phyloP scores from a whole-genome alignment of 2,797 vertebrate genomes.

The Leptodactylus fallax region DNA sequence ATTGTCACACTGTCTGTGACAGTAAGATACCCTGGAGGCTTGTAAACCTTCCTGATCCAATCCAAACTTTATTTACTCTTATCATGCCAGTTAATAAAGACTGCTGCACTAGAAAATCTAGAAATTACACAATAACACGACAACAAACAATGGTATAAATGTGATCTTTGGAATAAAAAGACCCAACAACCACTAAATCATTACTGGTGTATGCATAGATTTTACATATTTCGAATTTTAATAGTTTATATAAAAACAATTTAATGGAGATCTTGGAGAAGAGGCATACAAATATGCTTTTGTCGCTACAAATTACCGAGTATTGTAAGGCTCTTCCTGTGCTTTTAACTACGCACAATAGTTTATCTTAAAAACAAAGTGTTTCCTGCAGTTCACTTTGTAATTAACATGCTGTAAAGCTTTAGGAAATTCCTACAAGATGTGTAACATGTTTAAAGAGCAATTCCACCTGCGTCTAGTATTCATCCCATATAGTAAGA shows the following conservation, averaged over 20 bases:
- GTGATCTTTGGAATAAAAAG: background rate
- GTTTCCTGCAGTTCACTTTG: constrained; percentile 53
- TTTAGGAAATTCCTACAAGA: constrained; percentile 53
- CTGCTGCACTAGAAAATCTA: background rate
- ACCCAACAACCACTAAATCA: background rate
- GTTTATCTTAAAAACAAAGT: constrained; percentile 57
- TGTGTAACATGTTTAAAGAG: background rate
- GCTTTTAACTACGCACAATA: constrained; percentile 62
- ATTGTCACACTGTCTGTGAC: no score
- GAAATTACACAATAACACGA: background rate
- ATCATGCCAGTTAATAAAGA: background rate
- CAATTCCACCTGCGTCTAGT: background rate
- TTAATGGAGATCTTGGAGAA: constrained; percentile 14
- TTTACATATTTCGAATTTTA: background rate
- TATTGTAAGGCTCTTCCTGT: constrained; percentile 62
- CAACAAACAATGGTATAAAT: background rate
- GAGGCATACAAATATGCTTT: constrained; percentile 17
- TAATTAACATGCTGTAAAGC: constrained; percentile 56
- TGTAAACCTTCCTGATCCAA: no score
- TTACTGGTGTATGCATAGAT: background rate
- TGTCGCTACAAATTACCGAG: constrained; percentile 54
- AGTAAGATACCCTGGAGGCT: no score
- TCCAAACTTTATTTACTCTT: background rate
- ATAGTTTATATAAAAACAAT: constrained; percentile 14
- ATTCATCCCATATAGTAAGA: background rate